Evolutionary conservation across 2,888 invertebrate species (phyloP), one percentile per base, ranked within the genome.

Genomic region (Tachystola acroxantha): DNA sequence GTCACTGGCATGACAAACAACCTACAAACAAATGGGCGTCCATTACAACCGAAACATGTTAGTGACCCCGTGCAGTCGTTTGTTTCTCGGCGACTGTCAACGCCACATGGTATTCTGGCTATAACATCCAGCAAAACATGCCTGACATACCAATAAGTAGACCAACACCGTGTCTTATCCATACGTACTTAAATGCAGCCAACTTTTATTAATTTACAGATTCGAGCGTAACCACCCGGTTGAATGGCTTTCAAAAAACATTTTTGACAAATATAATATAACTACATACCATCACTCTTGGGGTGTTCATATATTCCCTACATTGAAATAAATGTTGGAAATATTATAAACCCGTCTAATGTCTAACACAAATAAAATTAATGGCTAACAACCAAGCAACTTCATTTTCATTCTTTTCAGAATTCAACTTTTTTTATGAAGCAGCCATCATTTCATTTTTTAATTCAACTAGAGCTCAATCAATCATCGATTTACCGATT

Each of bases 11-110:
- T 60, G 52, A 58, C 65, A 57, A 66, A 60, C 58, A 64, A 77
- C 65, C 78, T 80, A 63, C 32, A 64, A 73, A 56, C 37, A 46
- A 47, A 53, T 28, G 10, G 37, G 53, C 20, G 42, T 46, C 39
- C 50, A 52, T 43, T 27, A 41, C 24, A 34, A 32, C 7, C 24
- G 29, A 35, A 39, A 38, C 39, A 45, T 53, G 53, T 53, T 42
- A 59, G 55, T 80, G 79, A 80, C 78, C 81, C 76, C 75, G 68
- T 81, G 77, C 57, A 58, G 65, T 62, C 57, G 50, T 63, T 61
- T 66, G 57, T 65, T 64, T 58, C 56, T 62, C 43, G 40, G 53
- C 53, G 45, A 6, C 57, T 72, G 72, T 72, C 68, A 76, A 68
- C 66, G 71, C 72, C 75, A 75, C 71, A 71, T 75, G 74, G 64